phyloP scores from a whole-genome alignment of 92 coral and sea anemone genomes.

The Palythoa grandiflora region DNA sequence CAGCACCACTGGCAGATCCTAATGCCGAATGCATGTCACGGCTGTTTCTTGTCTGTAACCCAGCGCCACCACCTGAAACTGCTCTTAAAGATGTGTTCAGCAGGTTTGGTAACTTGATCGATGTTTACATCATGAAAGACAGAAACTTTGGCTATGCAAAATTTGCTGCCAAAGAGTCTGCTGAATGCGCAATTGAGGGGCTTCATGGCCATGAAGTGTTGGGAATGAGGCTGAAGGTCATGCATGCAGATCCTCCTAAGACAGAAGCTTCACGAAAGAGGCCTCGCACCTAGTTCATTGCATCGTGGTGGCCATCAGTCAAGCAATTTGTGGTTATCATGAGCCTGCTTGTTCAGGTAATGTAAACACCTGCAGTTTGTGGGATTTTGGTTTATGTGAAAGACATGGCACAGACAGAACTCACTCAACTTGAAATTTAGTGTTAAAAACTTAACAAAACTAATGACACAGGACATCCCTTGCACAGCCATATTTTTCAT shows the following conservation, averaged over 20 bases:
- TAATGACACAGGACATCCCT: constrained; percentile 35
- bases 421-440: constrained; percentile 38
- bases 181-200: constrained; percentile 97
- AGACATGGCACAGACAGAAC: constrained; percentile 41
- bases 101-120: constrained; percentile 96
- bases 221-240: constrained; percentile 98
- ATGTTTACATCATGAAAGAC: constrained; percentile 98
- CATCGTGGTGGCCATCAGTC: background rate
- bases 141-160: constrained; percentile 99
- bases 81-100: constrained; percentile 98
- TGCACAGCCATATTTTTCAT: constrained; percentile 44
- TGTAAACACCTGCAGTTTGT: constrained; percentile 39
- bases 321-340: background rate
- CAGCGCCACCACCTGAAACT: constrained; percentile 96
- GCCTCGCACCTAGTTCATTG: constrained; percentile 80
- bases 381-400: constrained; percentile 43
- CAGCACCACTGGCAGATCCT: constrained; percentile 91
- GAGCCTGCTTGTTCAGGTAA: constrained; percentile 40
- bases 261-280: constrained; percentile 96
- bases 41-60: constrained; percentile 94
- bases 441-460: constrained; percentile 8
- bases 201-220: constrained; percentile 94
- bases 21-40: constrained; percentile 92
- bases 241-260: constrained; percentile 99
- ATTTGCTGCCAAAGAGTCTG: constrained; percentile 94